phyloP scores from a whole-genome alignment of 2,888 invertebrate species.

The Drosophila ezoana region DNA sequence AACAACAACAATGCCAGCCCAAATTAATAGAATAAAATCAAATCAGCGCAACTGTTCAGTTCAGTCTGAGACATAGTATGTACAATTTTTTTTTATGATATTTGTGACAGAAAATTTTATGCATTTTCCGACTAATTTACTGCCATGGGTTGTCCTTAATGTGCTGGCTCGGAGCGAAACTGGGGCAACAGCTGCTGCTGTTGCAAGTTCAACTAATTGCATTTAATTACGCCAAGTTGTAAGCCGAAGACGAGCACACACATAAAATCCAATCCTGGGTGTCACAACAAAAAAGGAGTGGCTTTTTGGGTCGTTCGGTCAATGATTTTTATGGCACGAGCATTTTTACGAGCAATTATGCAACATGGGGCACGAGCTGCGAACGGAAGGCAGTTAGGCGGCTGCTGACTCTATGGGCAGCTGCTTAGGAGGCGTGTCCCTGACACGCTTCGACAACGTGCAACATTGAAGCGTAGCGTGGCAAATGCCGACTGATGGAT shows the following conservation, averaged over 20 bases:
- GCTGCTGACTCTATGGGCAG: conserved; percentile 14
- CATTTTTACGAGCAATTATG: conserved; percentile 72
- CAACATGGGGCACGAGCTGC: conserved; percentile 27
- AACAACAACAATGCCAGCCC: conserved; percentile 12
- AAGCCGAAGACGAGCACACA: conserved; percentile 41
- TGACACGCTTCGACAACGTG: conserved; percentile 72
- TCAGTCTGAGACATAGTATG: conserved; percentile 3
- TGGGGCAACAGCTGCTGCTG: conserved; percentile 35
- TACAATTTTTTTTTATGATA: conserved; percentile 54
- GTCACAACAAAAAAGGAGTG: conserved; percentile 63
- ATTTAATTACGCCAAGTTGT: conserved; percentile 75
- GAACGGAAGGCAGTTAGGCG: conserved; percentile 13
- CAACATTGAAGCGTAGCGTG: conserved; percentile 61
- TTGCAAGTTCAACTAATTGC: conserved; percentile 67
- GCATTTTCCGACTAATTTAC: conserved; percentile 62
- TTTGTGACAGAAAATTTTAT: conserved; percentile 69
- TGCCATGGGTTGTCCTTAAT: conserved; percentile 27
- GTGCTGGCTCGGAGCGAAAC: conserved; percentile 12
- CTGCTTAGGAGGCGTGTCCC: conserved; percentile 68
- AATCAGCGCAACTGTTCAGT: conserved; percentile 30
- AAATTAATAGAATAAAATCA: conserved; percentile 25
- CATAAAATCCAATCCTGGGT: conserved; percentile 51
- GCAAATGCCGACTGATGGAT: conserved; percentile 75
- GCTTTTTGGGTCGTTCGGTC: conserved; percentile 50
- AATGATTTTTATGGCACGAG: conserved; percentile 72